Evolutionary conservation across 2,113 vertebrate species (phyloP), one percentile per base, ranked within the genome.

Genomic region (Podilymbus podiceps): DNA sequence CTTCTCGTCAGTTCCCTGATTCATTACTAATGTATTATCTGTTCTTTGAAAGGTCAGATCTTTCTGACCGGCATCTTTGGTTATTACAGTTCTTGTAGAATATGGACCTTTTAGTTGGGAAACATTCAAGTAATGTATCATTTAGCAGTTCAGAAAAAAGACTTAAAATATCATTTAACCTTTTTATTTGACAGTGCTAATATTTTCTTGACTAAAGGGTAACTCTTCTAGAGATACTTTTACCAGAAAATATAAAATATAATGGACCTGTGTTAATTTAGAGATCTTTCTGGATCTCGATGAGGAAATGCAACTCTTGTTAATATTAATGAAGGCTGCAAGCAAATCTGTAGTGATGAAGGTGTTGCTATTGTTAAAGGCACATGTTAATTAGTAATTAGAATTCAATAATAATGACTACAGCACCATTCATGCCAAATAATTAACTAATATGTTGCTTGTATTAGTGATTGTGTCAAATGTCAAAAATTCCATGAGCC

Each of bases 1-100:
- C 16, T 79, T 75, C 44, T n/a, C 4, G 1, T 69, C 35, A 15
- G 24, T 89, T 92, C 15, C 46, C 20, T 44, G 60, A 44, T 58
- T 84, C 47, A 71, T 95, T 90, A 62, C n/a, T 71, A 38, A 85
- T 88, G 49, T 62, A 56, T 92, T 92, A 75, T 13, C 49, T 76
- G 19, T 82, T 94, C 58, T 78, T 91, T 75, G 64, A 91, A 90
- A 95, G 89, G 84, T 94, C 90, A 81, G 16, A 52, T 77, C 30
- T 82, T 91, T 88, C 71, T 89, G 50, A 88, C 78, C 1, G 1
- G 5, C 83, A 24, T 83, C 67, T 90, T 85, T 50, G 38, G 22
- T 93, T 89, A 74, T 94, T 90, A 85, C 46, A 66, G 18, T 69
- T 91, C 67, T 76, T 85, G 50, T 64, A 67, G 44, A 76, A 73